Evolutionary conservation across 2,113 vertebrate genomes (phyloP), one percentile per base, ranked within the genome.

Genomic region (Polypterus senegalus): DNA sequence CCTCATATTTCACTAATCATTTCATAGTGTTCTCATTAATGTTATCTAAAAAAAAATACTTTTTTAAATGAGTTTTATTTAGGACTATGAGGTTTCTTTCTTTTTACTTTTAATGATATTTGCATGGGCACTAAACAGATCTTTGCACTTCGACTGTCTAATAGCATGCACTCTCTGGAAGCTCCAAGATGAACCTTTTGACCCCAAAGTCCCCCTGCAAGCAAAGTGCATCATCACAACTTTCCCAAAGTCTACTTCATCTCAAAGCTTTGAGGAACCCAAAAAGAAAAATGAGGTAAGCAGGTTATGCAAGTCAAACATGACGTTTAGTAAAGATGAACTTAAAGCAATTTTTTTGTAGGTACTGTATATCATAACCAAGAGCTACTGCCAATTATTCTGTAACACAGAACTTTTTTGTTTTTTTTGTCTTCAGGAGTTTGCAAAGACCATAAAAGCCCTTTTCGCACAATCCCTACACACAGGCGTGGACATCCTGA

Each of bases 381-480:
- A 27, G 27, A 27, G 27, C 27, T 27, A 27, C 27, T 27, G 27
- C 2, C 27, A 27, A 27, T 27, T 27, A 27, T 27, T 27, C 27
- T 27, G 27, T 27, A 27, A 27, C 27, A 2, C 1, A 59, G 4
- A 10, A 44, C 8, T 44, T 54, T 11, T 55, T 11, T 5, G 6
- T 48, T 69, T 57, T 70, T 64, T 58, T 3, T 61, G 43, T 60
- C 69, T 71, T 68, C 10, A 99, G 96, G 96, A 98, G 76, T 99
- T 99, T 80, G 90, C 93, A 61, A 97, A 96, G 86, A 97, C 92
- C 67, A 92, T 98, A 70, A 94, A 89, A 76, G 93, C n/a, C 93
- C 94, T 0, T 99, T 99, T 70, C 91, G 89, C 67, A 98, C 77
- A 97, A 97, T 63, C 92, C 96, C 0, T 99, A 97, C 54, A 97